Conservation (phyloP, 2,797 vertebrate species). For the Xiphorhynchus erythropygius region DNA sequence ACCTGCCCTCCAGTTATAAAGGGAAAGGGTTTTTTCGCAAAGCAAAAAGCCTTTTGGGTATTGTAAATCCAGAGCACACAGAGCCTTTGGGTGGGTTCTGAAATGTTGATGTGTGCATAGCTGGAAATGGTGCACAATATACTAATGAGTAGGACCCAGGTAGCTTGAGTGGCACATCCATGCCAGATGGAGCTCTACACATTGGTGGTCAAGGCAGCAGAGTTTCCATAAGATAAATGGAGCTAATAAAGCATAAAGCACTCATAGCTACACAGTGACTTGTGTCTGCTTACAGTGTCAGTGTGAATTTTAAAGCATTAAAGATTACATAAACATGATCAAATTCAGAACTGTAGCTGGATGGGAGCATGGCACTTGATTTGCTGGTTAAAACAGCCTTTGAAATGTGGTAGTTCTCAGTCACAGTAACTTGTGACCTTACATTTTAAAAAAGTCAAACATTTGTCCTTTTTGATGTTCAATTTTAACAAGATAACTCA, state of each 20-base stretch:
- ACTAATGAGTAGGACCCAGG: background rate
- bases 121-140: background rate
- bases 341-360: background rate
- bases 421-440: rapidly evolving
- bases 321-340: background rate
- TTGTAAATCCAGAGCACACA: background rate
- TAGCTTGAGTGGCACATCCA: background rate
- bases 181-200: background rate
- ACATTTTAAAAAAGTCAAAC: background rate
- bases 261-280: background rate
- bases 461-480: background rate
- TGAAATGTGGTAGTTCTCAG: background rate
- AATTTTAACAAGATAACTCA: background rate
- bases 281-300: background rate
- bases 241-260: conserved; percentile 19
- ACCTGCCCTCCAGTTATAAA: background rate
- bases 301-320: conserved; percentile 1
- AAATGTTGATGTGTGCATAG: background rate
- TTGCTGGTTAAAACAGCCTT: background rate
- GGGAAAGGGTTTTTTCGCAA: background rate
- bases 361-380: background rate
- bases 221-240: conserved; percentile 5
- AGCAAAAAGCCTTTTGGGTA: background rate
- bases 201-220: conserved; percentile 12
- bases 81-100: background rate